Evolutionary conservation across 2,888 invertebrate species (phyloP).

Genomic region (Polydrusus cervinus): DNA sequence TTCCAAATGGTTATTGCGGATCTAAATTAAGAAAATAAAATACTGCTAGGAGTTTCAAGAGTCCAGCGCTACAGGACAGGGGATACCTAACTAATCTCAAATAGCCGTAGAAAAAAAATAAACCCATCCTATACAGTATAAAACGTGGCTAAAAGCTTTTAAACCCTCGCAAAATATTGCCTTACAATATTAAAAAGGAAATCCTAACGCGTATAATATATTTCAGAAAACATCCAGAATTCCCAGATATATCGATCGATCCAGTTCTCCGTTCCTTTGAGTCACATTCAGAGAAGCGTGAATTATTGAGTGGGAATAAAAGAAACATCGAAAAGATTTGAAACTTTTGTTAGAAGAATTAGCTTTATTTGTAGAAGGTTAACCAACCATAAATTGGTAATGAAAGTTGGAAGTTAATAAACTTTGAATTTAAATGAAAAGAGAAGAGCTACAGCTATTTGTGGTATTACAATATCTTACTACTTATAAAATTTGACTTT

Average conservation of each 20-base stretch:
- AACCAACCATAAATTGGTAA: background rate
- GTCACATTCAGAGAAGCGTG: constrained; percentile 14
- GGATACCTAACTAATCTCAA: background rate
- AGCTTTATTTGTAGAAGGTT: constrained; percentile 2
- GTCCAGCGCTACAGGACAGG: too few relatives aligned
- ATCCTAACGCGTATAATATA: constrained; percentile 15
- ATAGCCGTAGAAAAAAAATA: background rate
- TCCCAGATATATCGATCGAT: constrained; percentile 28
- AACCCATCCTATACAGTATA: too few relatives aligned
- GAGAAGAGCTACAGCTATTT: too few relatives aligned
- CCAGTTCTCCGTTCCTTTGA: constrained; percentile 23
- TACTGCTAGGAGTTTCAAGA: too few relatives aligned
- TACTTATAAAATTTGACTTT: too few relatives aligned
- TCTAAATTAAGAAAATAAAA: too few relatives aligned
- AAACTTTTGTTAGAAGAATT: constrained; percentile 10
- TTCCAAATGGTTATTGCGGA: too few relatives aligned
- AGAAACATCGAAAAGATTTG: constrained; percentile 7
- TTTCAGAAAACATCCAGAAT: constrained; percentile 6
- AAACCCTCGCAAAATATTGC: constrained; percentile 3
- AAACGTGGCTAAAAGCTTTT: background rate
- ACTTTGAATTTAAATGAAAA: background rate
- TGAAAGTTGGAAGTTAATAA: background rate
- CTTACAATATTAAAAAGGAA: constrained; percentile 3
- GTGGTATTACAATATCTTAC: too few relatives aligned
- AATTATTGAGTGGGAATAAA: constrained; percentile 7